Percentiles rank a stretch among this genome's conserved stretches.
phyloP scores from a whole-genome alignment of 2,797 vertebrate species.

The Bufotes viridis region DNA sequence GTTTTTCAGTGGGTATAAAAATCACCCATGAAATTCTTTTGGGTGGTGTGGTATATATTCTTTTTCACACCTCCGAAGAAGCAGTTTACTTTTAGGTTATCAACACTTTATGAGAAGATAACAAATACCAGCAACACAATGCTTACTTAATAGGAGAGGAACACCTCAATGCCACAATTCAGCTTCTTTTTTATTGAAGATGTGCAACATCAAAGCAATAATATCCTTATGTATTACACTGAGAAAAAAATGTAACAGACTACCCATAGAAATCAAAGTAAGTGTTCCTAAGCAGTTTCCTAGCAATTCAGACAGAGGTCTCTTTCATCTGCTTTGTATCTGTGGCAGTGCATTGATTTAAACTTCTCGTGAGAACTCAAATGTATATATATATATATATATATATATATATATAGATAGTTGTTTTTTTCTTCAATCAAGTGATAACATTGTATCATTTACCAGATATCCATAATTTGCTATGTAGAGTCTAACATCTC shows the following conservation, averaged over 20 bases:
- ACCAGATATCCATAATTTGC: conserved; percentile 73
- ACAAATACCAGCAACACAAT: conserved; percentile 23
- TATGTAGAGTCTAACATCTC: conserved; percentile 62
- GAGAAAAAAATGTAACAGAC: conserved; percentile 79
- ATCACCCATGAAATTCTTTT: too few species aligned
- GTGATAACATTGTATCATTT: conserved; percentile 81
- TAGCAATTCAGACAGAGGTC: conserved; percentile 84
- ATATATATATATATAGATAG: too few species aligned
- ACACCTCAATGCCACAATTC: conserved; percentile 61
- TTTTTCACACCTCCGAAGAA: too few species aligned
- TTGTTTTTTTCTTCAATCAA: conserved; percentile 70
- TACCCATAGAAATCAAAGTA: conserved; percentile 82
- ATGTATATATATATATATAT: conserved; percentile 86
- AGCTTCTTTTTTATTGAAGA: conserved; percentile 75
- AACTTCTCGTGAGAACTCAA: conserved; percentile 84
- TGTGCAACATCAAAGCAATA: conserved; percentile 79
- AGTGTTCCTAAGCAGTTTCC: conserved; percentile 86
- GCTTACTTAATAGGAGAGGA: conserved; percentile 21
- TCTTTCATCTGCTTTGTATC: conserved; percentile 84
- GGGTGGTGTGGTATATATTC: too few species aligned
- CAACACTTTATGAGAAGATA: not conserved
- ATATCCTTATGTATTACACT: conserved; percentile 77
- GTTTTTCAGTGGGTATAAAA: too few species aligned
- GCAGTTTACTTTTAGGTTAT: too few species aligned
- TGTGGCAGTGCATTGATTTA: conserved; percentile 85